These are phyloP conservation scores for Cassiopea xamachana DNA, from an alignment of 30 jellyfish, hydroid and myxozoan species.

Conservation along the genomic window DNA sequence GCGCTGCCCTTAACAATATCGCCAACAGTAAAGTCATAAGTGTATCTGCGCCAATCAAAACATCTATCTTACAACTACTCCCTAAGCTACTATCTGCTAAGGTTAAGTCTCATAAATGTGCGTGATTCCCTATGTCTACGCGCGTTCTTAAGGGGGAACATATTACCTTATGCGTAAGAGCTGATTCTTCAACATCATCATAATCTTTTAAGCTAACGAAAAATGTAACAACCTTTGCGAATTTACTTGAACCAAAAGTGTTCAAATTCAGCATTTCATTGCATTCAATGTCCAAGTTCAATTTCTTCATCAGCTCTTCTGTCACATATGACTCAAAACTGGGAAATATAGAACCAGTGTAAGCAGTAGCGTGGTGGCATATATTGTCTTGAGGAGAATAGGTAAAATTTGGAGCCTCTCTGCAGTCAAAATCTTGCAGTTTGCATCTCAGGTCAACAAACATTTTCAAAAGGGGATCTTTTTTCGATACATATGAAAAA, in stretches of 20 bases:
- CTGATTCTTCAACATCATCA: neutral
- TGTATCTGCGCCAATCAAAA: conserved; percentile 44
- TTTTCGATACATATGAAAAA: too few species aligned
- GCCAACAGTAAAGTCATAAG: conserved; percentile 45
- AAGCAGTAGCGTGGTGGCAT: too few species aligned
- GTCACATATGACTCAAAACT: conserved; percentile 49
- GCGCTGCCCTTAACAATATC: conserved; percentile 50
- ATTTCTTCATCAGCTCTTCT: conserved; percentile 20
- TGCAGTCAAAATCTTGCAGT: too few species aligned
- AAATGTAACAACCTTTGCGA: conserved; percentile 5
- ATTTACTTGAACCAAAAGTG: conserved; percentile 41
- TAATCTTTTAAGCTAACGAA: conserved; percentile 5
- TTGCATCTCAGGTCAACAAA: too few species aligned
- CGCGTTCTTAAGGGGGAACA: conserved; percentile 19
- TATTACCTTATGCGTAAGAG: conserved; percentile 7
- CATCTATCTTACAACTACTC: neutral
- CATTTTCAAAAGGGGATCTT: too few species aligned
- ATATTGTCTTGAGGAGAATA: too few species aligned
- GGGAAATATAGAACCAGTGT: too few species aligned
- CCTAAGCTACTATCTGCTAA: conserved; percentile 2
- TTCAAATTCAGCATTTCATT: conserved; percentile 20
- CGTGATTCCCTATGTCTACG: neutral
- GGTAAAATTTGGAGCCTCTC: too few species aligned
- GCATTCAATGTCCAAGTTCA: neutral
- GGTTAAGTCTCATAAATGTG: conserved; percentile 21